A percentile compares a stretch with the other conserved stretches of the same genome.
These are phyloP conservation scores for Epicauta chinensis DNA, from an alignment of 1,140 invertebrate species.

Conservation along the genomic window DNA sequence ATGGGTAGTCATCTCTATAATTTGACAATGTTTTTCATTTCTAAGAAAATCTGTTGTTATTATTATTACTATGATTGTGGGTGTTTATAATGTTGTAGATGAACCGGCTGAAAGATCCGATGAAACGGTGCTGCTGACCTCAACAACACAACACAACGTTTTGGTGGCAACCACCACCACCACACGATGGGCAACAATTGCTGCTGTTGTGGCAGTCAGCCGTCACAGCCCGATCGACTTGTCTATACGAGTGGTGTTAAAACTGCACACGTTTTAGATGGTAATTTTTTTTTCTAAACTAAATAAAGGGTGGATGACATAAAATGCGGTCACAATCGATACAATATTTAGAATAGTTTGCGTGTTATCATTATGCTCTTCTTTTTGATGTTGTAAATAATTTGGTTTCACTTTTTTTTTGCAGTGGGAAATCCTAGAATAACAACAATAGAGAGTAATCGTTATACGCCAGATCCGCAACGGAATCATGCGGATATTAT, in stretches of 20 bases:
- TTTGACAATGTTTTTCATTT: too few relatives aligned
- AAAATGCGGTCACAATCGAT: not conserved
- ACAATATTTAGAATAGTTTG: not conserved
- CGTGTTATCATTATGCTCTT: not conserved
- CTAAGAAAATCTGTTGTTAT: too few relatives aligned
- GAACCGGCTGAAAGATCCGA: constrained; percentile 8
- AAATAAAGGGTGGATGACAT: not conserved
- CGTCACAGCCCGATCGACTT: constrained; percentile 6
- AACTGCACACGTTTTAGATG: constrained; percentile 5
- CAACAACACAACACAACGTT: not conserved
- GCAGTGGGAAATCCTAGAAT: constrained; percentile 1
- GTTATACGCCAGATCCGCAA: constrained; percentile 74
- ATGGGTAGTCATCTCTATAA: too few relatives aligned
- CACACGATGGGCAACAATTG: constrained; percentile 24
- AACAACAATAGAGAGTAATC: constrained; percentile 23
- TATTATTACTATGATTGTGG: not conserved
- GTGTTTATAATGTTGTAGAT: constrained; percentile 13
- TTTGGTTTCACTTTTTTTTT: not conserved
- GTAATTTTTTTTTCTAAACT: not conserved
- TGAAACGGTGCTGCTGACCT: constrained; percentile 8
- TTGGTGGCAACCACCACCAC: constrained; percentile 1
- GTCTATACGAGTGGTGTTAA: constrained; percentile 8
- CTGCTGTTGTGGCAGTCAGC: constrained; percentile 23
- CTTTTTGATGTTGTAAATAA: not conserved
- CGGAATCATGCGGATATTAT: constrained; percentile 48